phyloP scores from a whole-genome alignment of 2,888 invertebrate genomes.

The Dryobota labecula region DNA sequence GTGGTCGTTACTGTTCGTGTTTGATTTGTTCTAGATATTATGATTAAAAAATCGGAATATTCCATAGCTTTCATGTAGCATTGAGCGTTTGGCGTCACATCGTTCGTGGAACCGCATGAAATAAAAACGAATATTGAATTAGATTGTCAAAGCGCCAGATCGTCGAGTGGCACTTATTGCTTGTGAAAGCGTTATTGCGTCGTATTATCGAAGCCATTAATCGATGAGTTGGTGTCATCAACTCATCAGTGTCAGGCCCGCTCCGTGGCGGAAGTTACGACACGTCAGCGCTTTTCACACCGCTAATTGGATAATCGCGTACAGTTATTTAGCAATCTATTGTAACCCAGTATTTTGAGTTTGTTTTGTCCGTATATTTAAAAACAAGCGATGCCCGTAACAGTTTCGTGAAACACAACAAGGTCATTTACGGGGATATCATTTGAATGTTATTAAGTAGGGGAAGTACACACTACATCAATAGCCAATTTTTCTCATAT shows the following conservation, averaged over 20 bases:
- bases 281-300: constrained; percentile 63
- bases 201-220: constrained; percentile 71
- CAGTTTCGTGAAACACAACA: constrained; percentile 45
- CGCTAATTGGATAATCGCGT: constrained; percentile 73
- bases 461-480: background rate
- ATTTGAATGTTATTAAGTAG: constrained; percentile 1
- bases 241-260: constrained; percentile 48
- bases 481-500: background rate
- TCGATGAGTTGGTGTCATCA: constrained; percentile 70
- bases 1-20: constrained; percentile 36
- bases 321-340: constrained; percentile 66
- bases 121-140: constrained; percentile 46
- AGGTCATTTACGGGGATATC: constrained; percentile 49
- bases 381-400: constrained; percentile 20
- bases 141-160: constrained; percentile 39
- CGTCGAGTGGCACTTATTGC: constrained; percentile 44
- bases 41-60: constrained; percentile 29
- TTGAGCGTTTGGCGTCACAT: constrained; percentile 4
- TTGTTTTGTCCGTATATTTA: constrained; percentile 61
- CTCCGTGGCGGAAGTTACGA: constrained; percentile 59
- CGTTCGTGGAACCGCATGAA: constrained; percentile 18
- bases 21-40: constrained; percentile 45
- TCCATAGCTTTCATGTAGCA: constrained; percentile 6
- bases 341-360: constrained; percentile 57
- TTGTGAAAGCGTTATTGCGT: constrained; percentile 69